Evolutionary conservation across 2,113 vertebrate species (phyloP), one percentile per base, ranked within the genome.

Genomic region (Pandion haliaetus): DNA sequence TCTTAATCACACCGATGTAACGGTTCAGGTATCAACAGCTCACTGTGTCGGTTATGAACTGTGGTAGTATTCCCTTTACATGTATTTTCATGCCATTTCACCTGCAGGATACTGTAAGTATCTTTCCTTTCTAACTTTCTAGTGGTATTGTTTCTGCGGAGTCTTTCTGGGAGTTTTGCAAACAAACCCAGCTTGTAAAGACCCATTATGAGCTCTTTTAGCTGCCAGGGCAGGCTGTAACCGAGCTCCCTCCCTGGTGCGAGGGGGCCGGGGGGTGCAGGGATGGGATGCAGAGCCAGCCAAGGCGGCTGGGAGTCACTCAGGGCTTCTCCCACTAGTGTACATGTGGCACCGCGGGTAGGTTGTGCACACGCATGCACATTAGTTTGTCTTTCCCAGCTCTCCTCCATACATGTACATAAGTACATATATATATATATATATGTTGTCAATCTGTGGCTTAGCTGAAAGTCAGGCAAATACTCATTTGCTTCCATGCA

Each of bases 301-400:
- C 36, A 42, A 29, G 66, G 61, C 24, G 36, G 19, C 40, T 70
- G 45, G 0, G 0, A 44, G 16, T 38, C 58, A 28, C 72, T 15
- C 2, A 0, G 32, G 29, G 14, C 19, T 61, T 70, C 72, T 85
- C 40, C 19, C 15, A 17, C 10, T 9, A 2, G 0, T 14, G 3
- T 28, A 12, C 17, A 14, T 11, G 5, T 47, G 32, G 25, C 52
- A 14, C 16, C 40, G 28, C 19, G 54, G 38, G 40, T 3, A 45
- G 20, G 14, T 29, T 28, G 3, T 45, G 26, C 21, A 26, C 32
- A 38, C 52, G 52, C 42, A 29, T 12, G 14, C 15, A 40, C 42
- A 4, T 3, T 6, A 8, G 10, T 4, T 54, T 61, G 15, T 67
- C 54, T 93, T 79, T 62, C 44, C 74, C 21, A 24, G 23, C 5